Base-by-base conservation (phyloP, 1,140 invertebrate genomes). In the Oppia nitens region DNA sequence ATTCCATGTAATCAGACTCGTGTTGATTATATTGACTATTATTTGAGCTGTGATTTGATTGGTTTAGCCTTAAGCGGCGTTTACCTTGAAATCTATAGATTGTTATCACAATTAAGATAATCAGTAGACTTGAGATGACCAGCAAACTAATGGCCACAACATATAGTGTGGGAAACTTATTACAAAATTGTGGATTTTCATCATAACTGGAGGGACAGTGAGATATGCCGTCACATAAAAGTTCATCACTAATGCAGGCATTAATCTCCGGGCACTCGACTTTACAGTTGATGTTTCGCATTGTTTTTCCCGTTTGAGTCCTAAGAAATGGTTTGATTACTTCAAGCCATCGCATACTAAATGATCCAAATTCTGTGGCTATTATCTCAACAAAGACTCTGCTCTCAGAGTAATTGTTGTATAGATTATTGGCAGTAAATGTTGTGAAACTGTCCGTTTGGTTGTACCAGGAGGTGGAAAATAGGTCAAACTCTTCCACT, bases 141-240 rank as follows among this genome's bases (percentile, higher is more conserved):
- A 40, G 32, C 32, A 17, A 40, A 9, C 32, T 17, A 17, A 40
- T 40, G 29, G 53, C 59, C 0, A 51, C 64, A 25, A 64, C 53
- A 49, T 65, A 65, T 14, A 61, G 24, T 3, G 57, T 57, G 0
- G 64, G 64, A 47, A 65, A 64, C 20, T 58, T 47, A 40, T 40
- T 40, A 17, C 78, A 57, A 78, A 78, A 14, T 23, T 78, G 75
- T 20, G 86, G 74, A 1, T 85, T 79, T 71, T 92, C 88, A 72
- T 92, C 88, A 66, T 85, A 82, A 0, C 85, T 86, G 1, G 83
- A 86, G 0, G 88, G 88, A 68, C 88, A 91, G 66, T 92, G 85
- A 27, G 78, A 75, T 14, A 80, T 72, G 0, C 86, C 87, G 66
- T 92, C 86, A 68, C 88, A 92, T 85, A 86, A 90, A 9, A 92